phyloP scores from a whole-genome alignment of 2,113 vertebrate species.

The Epinephelus fuscoguttatus region DNA sequence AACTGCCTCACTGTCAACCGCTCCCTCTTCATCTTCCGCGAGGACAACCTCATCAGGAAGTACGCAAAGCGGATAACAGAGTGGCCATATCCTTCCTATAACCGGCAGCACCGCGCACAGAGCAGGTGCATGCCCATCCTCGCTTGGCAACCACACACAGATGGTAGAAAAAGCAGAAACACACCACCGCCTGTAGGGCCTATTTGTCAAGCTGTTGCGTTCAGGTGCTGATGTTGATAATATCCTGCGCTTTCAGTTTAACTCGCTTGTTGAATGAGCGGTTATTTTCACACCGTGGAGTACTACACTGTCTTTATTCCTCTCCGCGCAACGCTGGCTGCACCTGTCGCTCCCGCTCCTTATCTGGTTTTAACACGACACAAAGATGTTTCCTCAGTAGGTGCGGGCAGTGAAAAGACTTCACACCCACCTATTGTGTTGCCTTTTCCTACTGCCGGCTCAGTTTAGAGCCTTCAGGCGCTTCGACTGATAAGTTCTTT shows the following conservation, averaged over 20 bases:
- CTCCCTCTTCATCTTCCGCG: conserved; percentile 98
- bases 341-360: conserved; percentile 68
- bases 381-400: conserved; percentile 21
- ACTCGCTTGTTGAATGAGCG: background rate
- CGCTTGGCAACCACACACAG: conserved; percentile 17
- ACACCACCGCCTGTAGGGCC: conserved; percentile 3
- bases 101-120: conserved; percentile 5
- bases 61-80: conserved; percentile 99
- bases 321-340: conserved; percentile 23
- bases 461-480: background rate
- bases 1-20: conserved; percentile 99
- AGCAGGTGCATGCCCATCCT: conserved; percentile 48
- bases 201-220: conserved; percentile 16
- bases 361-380: conserved; percentile 47
- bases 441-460: conserved; percentile 9
- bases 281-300: conserved; percentile 14
- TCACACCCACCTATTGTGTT: conserved; percentile 33
- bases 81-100: conserved; percentile 98
- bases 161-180: conserved; percentile 17
- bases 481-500: conserved; percentile 46
- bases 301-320: background rate
- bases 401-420: conserved; percentile 38
- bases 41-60: conserved; percentile 99
- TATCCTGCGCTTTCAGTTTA: background rate
- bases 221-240: background rate